Evolutionary conservation across 1,140 invertebrate genomes (phyloP), one percentile per base, ranked within the genome.

Genomic region (Pogonomyrmex barbatus): DNA sequence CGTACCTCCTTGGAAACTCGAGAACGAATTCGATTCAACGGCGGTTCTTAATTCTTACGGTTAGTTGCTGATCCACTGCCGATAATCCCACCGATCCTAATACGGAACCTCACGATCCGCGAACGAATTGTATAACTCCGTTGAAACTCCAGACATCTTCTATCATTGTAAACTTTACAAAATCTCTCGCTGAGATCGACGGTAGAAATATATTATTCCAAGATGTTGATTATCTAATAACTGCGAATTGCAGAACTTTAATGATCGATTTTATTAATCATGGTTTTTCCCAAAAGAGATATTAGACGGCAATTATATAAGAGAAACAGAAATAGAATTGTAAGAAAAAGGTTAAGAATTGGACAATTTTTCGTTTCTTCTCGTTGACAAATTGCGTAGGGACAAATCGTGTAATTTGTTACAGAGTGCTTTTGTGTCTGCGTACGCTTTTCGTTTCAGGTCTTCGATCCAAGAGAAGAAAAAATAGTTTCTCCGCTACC

Each of bases 61-160:
- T 83, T 87, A 63, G n/a, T 45, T 45, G 36, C 73, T 85, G 73
- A 85, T 88, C 67, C 47, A 89, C n/a, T 68, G 42, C 58, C 81
- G 82, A 88, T 89, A 85, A 85, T 89, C 60, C 83, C 8, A 33
- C 54, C 60, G 5, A 84, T 82, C 50, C 50, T 76, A 36, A 75
- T 71, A 45, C 67, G 54, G 50, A 82, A 56, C 33, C 50, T 67
- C 77, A 67, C 77, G 77, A 67, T 24, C 62, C 12, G 12, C 6
- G 36, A 78, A 30, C 58, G 58, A 78, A 62, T 78, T 63, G 33
- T 79, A 68, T 70, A 81, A 70, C 50, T 70, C 24, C 12, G 12
- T n/a, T 56, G 24, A 81, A 79, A 81, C 50, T 81, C 50, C 63
- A 42, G 47, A 70, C 36, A 45, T 81, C 50, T 39, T 70, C 9